Evolutionary conservation across 1,140 invertebrate species (phyloP), one percentile per base, ranked within the genome.

Genomic region (Bombus turneri): DNA sequence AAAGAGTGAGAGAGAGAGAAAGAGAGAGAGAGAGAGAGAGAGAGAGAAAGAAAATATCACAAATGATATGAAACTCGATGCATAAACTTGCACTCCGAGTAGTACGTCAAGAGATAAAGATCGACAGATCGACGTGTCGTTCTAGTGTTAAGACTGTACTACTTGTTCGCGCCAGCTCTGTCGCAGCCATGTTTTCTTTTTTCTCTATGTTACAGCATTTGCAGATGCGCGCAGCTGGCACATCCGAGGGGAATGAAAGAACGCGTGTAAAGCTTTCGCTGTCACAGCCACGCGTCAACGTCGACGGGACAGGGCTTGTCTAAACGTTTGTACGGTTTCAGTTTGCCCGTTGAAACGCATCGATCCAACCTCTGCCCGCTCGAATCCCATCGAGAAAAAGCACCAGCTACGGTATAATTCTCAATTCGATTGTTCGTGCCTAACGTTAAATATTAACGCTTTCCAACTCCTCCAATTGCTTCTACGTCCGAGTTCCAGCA

Each of bases 271-370:
- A 85, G 83, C 71, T 74, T 81, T 57, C 68, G 57, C 78, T 81
- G 83, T 85, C 83, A 80, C 76, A 84, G 83, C 83, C 31, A 31
- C 76, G 83, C 59, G 83, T 84, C 83, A 84, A 77, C 76, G 68
- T 80, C 76, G 68, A 47, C 83, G 76, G 68, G 83, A 84, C 83
- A 53, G 47, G 68, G 76, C 53, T 80, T 72, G 66, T 80, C 76
- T 62, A 62, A 84, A 84, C 83, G 75, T 71, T 79, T 72, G 66
- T 79, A 71, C 66, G 82, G 75, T 62, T 84, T 84, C 82, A 10
- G 82, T 84, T 79, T 84, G 53, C 64, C 68, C 31, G 79, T 68
- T 88, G 62, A 73, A 85, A 81, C 82, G 75, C 47, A 68, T 78
- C 64, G 64, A 69, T 37, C 57, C 47, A 39, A 28, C 28, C 10